A percentile compares a stretch with the other conserved stretches of the same genome.
Evolutionary conservation across 2,113 vertebrate species (phyloP).

Genomic region (Prochilodus magdalenae): DNA sequence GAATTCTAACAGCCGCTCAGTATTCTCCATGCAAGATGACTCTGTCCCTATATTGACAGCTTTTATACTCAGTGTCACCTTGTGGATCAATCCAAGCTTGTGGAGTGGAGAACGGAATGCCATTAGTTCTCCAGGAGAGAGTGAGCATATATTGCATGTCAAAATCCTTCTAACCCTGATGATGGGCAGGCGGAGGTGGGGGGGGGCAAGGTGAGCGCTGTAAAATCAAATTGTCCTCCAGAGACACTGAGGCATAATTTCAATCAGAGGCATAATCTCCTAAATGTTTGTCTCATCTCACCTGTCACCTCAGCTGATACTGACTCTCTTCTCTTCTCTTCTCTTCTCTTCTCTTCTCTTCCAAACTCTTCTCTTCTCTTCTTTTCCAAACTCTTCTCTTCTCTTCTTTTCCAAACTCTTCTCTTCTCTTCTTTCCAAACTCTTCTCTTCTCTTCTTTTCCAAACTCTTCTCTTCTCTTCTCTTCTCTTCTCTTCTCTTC

Average conservation of each 20-base stretch:
- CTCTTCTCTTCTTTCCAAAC: too few relatives aligned
- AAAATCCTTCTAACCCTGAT: slow-evolving; percentile 60
- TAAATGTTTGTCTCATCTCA: slow-evolving; percentile 78
- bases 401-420: neutral
- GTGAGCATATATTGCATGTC: slow-evolving; percentile 60
- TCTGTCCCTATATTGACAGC: slow-evolving; percentile 78
- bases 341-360: neutral
- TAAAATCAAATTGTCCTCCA: slow-evolving; percentile 51
- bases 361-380: neutral
- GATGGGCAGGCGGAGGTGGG: slow-evolving; percentile 5
- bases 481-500: too few relatives aligned
- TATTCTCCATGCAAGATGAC: slow-evolving; percentile 68
- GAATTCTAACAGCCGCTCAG: slow-evolving; percentile 71
- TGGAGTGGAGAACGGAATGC: slow-evolving; percentile 70
- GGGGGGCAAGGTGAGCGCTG: neutral
- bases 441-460: too few relatives aligned
- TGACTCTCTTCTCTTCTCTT: neutral
- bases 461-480: too few relatives aligned
- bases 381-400: neutral
- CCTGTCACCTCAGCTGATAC: slow-evolving; percentile 72
- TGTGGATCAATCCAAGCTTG: slow-evolving; percentile 75
- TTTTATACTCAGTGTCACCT: slow-evolving; percentile 76
- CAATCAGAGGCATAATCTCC: slow-evolving; percentile 79
- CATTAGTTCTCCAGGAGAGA: slow-evolving; percentile 61
- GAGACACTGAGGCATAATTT: slow-evolving; percentile 69